Base-by-base conservation (phyloP, 1,140 invertebrate species). In the Aphis craccivora region DNA sequence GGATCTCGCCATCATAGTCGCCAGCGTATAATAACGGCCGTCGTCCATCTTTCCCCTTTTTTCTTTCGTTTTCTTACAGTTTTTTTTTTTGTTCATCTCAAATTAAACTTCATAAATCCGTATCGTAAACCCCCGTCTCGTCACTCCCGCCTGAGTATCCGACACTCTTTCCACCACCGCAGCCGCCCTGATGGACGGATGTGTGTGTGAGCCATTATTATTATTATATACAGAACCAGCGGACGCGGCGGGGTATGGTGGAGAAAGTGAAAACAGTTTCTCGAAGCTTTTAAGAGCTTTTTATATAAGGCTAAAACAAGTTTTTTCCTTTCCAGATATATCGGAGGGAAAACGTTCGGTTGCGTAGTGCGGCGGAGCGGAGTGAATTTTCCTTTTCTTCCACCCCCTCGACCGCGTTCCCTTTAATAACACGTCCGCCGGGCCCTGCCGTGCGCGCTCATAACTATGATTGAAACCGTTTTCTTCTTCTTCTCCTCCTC, bases 391-490 rank as follows among this genome's bases (percentile, higher is more conserved):
- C 48, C 91, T 84, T 93, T 84, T 93, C 60, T 83, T 92, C 51
- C 45, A 35, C 67, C 7, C 67, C 60, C 20, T 43, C 30, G 18
- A 8, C 45, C 91, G 81, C 81, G 23, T 25, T 86, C 91, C 91
- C 91, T 93, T 93, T 93, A 93, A 93, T 93, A 93, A 93, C 91
- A 76, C 91, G 67, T 51, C 91, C 91, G 76, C 91, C 48, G 22
- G 14, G 35, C 91, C 45, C 35, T 84, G 48, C 91, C 76, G 55
- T n/a, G 48, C 81, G 76, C 81, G 60, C 76, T 93, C 91, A 93
- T 93, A 93, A 93, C 91, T 93, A 93, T 93, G 91, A 93, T 93
- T 93, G 91, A 93, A 93, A 93, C 91, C 91, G 91, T 93, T 93
- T 93, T 93, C 91, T 86, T 86, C 81, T 53, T 53, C 91, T 35